A percentile compares a stretch with the other conserved stretches of the same genome.
Conservation (phyloP, 2,113 vertebrate genomes). For the Odocoileus hemionus region DNA sequence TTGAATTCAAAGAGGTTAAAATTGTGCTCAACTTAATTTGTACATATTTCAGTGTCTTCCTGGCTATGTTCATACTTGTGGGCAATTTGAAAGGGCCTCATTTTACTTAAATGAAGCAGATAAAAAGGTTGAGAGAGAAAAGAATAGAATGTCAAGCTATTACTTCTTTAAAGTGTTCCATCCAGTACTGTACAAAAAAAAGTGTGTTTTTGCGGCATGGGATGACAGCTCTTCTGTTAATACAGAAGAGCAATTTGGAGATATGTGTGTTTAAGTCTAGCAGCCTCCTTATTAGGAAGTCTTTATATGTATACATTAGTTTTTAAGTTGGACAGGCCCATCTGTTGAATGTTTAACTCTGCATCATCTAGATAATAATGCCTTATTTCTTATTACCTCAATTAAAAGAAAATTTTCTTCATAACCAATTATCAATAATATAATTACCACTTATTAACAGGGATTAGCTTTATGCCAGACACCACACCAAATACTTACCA, state of each 20-base stretch:
- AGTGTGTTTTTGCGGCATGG: not conserved
- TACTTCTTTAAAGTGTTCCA: not conserved
- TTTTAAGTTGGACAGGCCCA: not conserved
- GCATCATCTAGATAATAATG: not conserved
- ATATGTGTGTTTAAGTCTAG: not conserved
- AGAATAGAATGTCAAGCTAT: not conserved
- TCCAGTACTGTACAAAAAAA: not conserved
- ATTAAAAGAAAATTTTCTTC: not conserved
- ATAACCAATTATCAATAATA: not conserved
- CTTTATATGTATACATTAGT: not conserved
- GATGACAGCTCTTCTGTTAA: not conserved
- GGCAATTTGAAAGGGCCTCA: not conserved
- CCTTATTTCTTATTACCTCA: not conserved
- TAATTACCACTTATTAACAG: not conserved
- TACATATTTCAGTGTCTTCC: not conserved
- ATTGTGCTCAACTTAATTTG: not conserved
- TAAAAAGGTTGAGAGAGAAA: not conserved
- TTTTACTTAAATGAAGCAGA: not conserved
- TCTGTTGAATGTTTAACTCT: not conserved
- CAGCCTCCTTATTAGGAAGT: not conserved
- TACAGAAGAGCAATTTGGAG: not conserved
- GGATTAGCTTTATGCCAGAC: not conserved
- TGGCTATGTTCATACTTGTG: not conserved
- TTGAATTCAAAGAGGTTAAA: constrained; percentile 34
- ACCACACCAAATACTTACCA: not conserved